A percentile compares a stretch with the other conserved stretches of the same genome.
Evolutionary conservation across 2,888 invertebrate species (phyloP).

Genomic region (Hydroisotoma schaefferi): DNA sequence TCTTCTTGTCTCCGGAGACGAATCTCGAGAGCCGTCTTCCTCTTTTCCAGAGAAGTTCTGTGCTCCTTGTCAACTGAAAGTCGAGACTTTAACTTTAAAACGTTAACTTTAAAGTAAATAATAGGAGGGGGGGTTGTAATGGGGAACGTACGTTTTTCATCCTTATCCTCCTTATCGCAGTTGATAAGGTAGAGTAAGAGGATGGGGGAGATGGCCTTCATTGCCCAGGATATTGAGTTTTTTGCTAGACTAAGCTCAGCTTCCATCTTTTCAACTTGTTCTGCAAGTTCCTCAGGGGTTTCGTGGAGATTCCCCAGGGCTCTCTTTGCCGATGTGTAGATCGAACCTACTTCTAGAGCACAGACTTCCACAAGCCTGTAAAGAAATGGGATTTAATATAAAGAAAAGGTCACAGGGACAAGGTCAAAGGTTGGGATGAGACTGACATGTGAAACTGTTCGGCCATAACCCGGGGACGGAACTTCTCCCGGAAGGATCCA

Average conservation of each 20-base stretch:
- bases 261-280: not conserved
- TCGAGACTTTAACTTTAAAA: no score
- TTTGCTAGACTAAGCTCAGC: slow-evolving; percentile 25
- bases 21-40: no score
- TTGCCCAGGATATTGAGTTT: slow-evolving; percentile 32
- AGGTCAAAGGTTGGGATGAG: no score
- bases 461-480: slow-evolving; percentile 6
- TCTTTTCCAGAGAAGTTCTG: no score
- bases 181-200: slow-evolving; percentile 27
- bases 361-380: slow-evolving; percentile 6
- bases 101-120: no score
- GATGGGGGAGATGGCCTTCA: slow-evolving; percentile 29
- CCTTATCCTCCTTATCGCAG: no score
- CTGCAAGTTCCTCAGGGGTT: not conserved
- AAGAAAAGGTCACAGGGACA: no score
- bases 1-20: no score
- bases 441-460: slow-evolving; percentile 16
- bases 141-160: no score
- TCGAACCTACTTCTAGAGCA: slow-evolving; percentile 16
- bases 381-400: not conserved
- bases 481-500: not conserved
- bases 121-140: no score
- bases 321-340: no score
- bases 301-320: not conserved
- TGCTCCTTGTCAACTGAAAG: no score